Evolutionary conservation across 2,797 vertebrate genomes (phyloP), one percentile per base, ranked within the genome.

Genomic region (Hippopotamyrus pictus): DNA sequence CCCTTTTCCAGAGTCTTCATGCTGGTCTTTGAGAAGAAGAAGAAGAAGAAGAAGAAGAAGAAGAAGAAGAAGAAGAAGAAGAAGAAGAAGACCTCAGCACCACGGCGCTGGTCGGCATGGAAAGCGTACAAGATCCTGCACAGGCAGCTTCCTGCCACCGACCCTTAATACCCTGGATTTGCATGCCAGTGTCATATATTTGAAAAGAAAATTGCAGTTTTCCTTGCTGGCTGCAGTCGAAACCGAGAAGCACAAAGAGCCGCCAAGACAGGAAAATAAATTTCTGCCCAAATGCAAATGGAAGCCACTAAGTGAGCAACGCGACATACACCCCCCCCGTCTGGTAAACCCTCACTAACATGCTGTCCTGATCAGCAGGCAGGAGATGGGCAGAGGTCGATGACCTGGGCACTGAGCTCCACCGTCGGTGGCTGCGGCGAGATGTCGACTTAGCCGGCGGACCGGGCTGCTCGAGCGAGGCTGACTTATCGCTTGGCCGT

Each of bases 111-210:
- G 9, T 29, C 6, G 8, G 53, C 51, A 7, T 51, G 51, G 53
- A 59, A 92, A 92, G 90, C 90, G 92, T 91, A 92, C 90, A 82
- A 90, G 90, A 91, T 90, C 92, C 91, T 90, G 92, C 94, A 90
- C 89, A 50, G 44, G 88, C 91, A 93, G 89, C 92, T 93, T 94
- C 92, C 92, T 92, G 91, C 90, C 92, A 93, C 89, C 93, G 91
- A 91, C 92, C 88, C 92, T 86, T 11, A 25, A 91, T 93, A 92
- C 93, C 91, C 93, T 91, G 93, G 90, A 91, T 92, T 90, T 90
- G 88, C 88, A 73, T 89, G 88, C 88, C 88, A 89, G 51, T 44
- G 88, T 83, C 54, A 44, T 59, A 89, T 51, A 84, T 59, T 57
- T 41, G 22, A 88, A 88, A 37, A 76, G 69, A 87, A 87, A 87